phyloP scores from a whole-genome alignment of 2,797 vertebrate genomes.

The Pangasius mekongensis region DNA sequence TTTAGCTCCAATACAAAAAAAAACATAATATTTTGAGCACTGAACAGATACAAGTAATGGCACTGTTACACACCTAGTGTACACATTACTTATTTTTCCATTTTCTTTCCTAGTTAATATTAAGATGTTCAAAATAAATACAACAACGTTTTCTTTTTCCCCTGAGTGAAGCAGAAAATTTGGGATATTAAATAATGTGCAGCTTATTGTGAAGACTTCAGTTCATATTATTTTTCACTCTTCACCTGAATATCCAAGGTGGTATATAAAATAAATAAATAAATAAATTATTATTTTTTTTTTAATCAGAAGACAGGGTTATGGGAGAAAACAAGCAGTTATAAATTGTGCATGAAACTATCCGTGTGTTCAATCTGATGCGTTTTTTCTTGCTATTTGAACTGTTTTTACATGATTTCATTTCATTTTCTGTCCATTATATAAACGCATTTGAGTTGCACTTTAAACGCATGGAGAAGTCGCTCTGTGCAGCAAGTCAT shows the following conservation, averaged over 20 bases:
- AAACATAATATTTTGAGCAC: too few species aligned
- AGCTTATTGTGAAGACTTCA: not conserved
- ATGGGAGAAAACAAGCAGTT: not conserved
- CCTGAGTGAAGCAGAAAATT: not conserved
- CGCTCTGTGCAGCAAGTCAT: too few species aligned
- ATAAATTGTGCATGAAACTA: not conserved
- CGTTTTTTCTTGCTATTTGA: too few species aligned
- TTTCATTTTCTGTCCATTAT: too few species aligned
- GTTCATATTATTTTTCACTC: not conserved
- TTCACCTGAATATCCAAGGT: not conserved
- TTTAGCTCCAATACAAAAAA: not conserved
- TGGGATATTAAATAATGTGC: not conserved
- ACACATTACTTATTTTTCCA: not conserved
- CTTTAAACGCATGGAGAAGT: not conserved
- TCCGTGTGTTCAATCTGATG: too few species aligned
- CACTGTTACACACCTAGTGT: not conserved
- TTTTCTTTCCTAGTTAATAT: not conserved
- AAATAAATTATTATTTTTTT: too few species aligned
- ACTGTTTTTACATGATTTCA: too few species aligned
- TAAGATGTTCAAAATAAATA: not conserved
- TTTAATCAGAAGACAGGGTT: too few species aligned
- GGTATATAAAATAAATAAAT: not conserved
- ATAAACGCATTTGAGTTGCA: not conserved
- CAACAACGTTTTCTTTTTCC: too few species aligned
- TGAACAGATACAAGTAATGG: not conserved